These are phyloP conservation scores for Myotis lucifugus DNA, from an alignment of 2,113 vertebrate species.

Conservation along the genomic window DNA sequence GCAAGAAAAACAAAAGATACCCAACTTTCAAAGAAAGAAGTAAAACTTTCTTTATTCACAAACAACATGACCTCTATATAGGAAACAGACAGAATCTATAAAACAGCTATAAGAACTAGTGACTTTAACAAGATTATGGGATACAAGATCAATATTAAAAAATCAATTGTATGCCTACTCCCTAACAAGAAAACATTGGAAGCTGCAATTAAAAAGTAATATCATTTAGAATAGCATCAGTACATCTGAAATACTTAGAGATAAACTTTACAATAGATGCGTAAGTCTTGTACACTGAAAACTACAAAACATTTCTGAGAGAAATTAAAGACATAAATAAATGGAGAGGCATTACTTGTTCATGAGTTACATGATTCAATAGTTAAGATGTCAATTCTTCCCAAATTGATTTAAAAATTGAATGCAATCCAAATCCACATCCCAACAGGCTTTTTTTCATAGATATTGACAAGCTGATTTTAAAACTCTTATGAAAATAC, in stretches of 20 bases:
- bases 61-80: background rate
- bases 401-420: background rate
- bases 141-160: conserved; percentile 10
- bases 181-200: background rate
- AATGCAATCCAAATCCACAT: background rate
- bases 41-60: background rate
- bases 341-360: background rate
- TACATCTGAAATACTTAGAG: background rate
- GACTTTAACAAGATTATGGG: background rate
- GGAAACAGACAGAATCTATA: background rate
- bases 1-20: background rate
- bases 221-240: background rate
- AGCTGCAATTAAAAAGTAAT: background rate
- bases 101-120: background rate
- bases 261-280: background rate
- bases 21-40: background rate
- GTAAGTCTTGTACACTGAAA: background rate
- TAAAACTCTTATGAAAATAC: conserved; percentile 28
- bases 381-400: background rate
- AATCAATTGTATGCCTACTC: background rate
- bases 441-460: background rate
- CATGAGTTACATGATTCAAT: background rate
- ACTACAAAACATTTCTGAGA: background rate
- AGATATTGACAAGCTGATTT: conserved; percentile 34
- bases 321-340: conserved; percentile 3